Conservation (phyloP, 1,140 invertebrate genomes). For the Acromyrmex echinatior region DNA sequence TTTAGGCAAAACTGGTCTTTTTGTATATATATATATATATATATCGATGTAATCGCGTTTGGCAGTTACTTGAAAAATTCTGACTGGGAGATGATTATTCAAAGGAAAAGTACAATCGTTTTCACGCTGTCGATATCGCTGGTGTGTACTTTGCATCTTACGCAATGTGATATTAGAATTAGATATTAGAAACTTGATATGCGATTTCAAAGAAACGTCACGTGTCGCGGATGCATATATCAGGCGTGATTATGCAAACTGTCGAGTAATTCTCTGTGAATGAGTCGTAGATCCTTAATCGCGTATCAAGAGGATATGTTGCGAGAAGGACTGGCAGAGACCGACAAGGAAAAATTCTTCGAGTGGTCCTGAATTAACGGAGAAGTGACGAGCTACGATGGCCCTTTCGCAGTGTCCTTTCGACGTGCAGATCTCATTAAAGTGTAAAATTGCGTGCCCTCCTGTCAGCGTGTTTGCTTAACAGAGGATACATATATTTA, state of each 20-base stretch:
- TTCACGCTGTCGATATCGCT: conserved; percentile 7
- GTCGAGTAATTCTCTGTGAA: conserved; percentile 49
- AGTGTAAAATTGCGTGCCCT: conserved; percentile 16
- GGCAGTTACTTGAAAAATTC: not conserved
- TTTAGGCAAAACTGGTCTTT: too few species aligned
- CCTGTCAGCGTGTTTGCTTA: conserved; percentile 45
- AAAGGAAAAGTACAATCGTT: conserved; percentile 26
- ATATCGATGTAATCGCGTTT: not conserved
- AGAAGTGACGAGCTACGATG: conserved; percentile 17
- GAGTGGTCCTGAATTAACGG: conserved; percentile 42
- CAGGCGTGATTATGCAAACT: conserved; percentile 46
- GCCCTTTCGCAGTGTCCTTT: conserved; percentile 39
- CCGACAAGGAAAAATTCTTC: conserved; percentile 2
- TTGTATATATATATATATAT: too few species aligned
- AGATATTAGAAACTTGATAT: conserved; percentile 46
- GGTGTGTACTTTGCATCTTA: not conserved
- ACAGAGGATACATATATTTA: conserved; percentile 17
- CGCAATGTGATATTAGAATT: conserved; percentile 53
- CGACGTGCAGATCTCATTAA: conserved; percentile 37
- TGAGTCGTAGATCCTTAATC: conserved; percentile 43
- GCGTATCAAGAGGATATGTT: conserved; percentile 45
- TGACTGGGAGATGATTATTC: not conserved
- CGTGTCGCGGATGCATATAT: conserved; percentile 25
- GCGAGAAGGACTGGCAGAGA: conserved; percentile 37
- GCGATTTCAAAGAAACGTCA: conserved; percentile 37